A percentile compares a stretch with the other conserved stretches of the same genome.
These are phyloP conservation scores for Chlorospingus flavigularis DNA, from an alignment of 2,797 vertebrate genomes.

Conservation along the genomic window DNA sequence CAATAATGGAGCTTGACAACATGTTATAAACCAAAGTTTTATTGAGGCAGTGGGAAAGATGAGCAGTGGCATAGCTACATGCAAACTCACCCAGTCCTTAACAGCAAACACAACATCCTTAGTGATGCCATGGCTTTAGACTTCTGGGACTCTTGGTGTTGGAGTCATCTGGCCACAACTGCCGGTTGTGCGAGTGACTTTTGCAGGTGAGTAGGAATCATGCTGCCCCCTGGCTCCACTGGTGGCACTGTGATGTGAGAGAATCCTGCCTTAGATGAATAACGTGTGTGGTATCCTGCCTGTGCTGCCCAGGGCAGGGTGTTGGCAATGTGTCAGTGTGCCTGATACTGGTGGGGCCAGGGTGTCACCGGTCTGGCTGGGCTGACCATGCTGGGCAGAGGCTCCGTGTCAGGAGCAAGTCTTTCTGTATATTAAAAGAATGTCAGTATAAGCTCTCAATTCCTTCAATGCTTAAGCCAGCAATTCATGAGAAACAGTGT, in stretches of 20 bases:
- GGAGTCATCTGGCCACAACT: neutral
- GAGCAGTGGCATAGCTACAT: accelerated
- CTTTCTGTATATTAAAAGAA: neutral
- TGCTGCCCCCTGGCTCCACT: neutral
- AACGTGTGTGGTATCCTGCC: neutral
- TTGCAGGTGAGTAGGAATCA: neutral
- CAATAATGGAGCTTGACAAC: neutral
- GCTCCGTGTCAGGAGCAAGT: neutral
- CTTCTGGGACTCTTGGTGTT: neutral
- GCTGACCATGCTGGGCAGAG: neutral
- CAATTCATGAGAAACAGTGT: neutral
- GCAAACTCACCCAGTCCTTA: neutral
- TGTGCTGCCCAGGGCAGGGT: accelerated
- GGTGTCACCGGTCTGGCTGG: neutral
- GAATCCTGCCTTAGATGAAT: neutral
- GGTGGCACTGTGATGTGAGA: neutral
- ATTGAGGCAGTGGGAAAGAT: neutral
- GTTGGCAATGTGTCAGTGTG: accelerated
- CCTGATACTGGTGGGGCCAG: neutral
- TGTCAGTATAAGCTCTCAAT: neutral
- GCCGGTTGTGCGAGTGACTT: accelerated
- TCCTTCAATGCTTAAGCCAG: neutral
- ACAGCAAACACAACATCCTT: neutral
- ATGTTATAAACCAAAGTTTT: neutral
- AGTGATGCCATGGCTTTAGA: neutral